Evolutionary conservation across 37 sponge, comb jelly and placozoan species (phyloP).

Genomic region (Axinella damicornis): DNA sequence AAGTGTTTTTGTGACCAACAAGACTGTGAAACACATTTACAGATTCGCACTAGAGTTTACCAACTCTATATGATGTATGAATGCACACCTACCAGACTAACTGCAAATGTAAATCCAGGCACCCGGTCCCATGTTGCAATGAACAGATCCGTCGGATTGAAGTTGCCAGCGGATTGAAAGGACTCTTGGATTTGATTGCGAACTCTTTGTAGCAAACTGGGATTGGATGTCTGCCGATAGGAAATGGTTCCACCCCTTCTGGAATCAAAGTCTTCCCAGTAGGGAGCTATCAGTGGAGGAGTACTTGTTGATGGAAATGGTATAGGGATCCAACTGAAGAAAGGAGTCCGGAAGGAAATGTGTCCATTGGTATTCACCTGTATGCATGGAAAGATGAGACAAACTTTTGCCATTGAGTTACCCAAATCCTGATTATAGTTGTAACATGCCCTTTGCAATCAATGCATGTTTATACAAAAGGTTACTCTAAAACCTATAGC

Average conservation of each 20-base stretch:
- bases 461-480: too few species aligned
- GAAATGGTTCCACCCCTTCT: background rate
- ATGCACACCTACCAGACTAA: too few species aligned
- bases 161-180: background rate
- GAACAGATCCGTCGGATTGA: background rate
- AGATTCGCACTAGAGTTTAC: too few species aligned
- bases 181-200: background rate
- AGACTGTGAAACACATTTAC: too few species aligned
- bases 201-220: background rate
- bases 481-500: too few species aligned
- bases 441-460: too few species aligned
- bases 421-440: too few species aligned
- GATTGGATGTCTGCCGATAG: background rate
- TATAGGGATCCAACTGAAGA: background rate
- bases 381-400: background rate
- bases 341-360: background rate
- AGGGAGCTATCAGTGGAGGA: background rate
- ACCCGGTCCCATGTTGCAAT: constrained; percentile 3
- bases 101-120: too few species aligned
- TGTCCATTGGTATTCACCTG: constrained; percentile 30
- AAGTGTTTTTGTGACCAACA: too few species aligned
- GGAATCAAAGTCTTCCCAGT: background rate
- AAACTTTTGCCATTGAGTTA: too few species aligned
- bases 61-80: too few species aligned
- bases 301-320: background rate